phyloP scores from a whole-genome alignment of 2,888 invertebrate species.

The Acleris literana region DNA sequence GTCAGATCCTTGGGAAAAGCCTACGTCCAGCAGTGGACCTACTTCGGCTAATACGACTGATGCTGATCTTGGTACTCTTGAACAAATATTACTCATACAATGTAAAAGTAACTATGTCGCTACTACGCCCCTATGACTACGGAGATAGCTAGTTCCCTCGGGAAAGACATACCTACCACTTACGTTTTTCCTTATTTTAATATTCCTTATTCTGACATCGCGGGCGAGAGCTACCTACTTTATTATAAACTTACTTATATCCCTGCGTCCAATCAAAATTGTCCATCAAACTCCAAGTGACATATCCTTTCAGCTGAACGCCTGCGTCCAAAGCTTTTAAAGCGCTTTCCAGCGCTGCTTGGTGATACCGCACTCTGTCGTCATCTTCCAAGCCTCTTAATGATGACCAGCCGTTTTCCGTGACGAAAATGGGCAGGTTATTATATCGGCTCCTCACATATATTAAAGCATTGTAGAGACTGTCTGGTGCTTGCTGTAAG shows the following conservation, averaged over 20 bases:
- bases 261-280: slow-evolving; percentile 82
- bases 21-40: too few species aligned
- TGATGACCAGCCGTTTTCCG: slow-evolving; percentile 72
- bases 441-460: slow-evolving; percentile 55
- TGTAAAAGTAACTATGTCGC: too few species aligned
- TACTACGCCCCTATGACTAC: too few species aligned
- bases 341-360: slow-evolving; percentile 14
- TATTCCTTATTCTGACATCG: neutral
- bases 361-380: slow-evolving; percentile 17
- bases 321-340: slow-evolving; percentile 15
- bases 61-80: too few species aligned
- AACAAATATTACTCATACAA: too few species aligned
- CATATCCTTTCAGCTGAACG: slow-evolving; percentile 58
- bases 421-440: slow-evolving; percentile 73
- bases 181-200: neutral
- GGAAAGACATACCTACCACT: too few species aligned
- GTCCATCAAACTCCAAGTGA: slow-evolving; percentile 81
- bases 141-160: too few species aligned
- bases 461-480: slow-evolving; percentile 58
- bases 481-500: slow-evolving; percentile 69
- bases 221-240: neutral
- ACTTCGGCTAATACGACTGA: too few species aligned
- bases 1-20: too few species aligned
- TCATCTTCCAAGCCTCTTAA: slow-evolving; percentile 15
- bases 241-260: slow-evolving; percentile 50